Evolutionary conservation across 1,140 invertebrate genomes (phyloP), one percentile per base, ranked within the genome.

Genomic region (Zophobas morio): DNA sequence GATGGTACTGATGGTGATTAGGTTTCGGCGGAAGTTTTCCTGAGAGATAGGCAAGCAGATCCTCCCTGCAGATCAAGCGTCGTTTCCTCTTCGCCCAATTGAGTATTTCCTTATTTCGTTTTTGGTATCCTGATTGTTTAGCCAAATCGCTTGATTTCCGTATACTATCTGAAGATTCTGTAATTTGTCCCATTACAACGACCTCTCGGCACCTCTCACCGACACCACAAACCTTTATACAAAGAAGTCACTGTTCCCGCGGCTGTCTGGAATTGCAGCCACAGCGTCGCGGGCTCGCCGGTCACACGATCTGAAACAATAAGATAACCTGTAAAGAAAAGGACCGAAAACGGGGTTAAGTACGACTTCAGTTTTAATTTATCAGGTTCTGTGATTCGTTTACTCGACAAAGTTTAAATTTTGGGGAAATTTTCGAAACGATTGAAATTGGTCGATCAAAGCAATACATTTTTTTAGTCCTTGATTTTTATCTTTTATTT

Each of bases 201-300:
- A 77, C 1, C 32, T 3, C 6, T n/a, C 1, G 34, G 6, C 35
- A 35, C 33, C 49, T 8, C 54, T 77, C 47, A 47, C 20, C 20
- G 53, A 54, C 53, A n/a, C 84, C 84, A 94, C 20, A 20, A 20
- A 20, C 93, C 93, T 94, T 94, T 95, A 86, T 95, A 95, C 73
- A 95, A 88, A 53, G 90, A 90, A 74, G 94, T 94, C 77, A 95
- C 93, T 73, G 93, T 93, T 51, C 93, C 92, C 81, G 94, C 94
- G 82, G 94, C 94, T 79, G 93, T 94, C 87, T 95, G 94, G 87
- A 95, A 95, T 81, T 94, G 93, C 81, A 94, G 83, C 94, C 94
- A 95, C 54, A 94, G 86, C 66, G 88, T 92, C 83, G 92, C 89
- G 79, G 92, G 89, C 81, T 92, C 92, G 80, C 88, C 82, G 82